phyloP scores from a whole-genome alignment of 2,113 vertebrate species.

The Boulengeromyrus knoepffleri region DNA sequence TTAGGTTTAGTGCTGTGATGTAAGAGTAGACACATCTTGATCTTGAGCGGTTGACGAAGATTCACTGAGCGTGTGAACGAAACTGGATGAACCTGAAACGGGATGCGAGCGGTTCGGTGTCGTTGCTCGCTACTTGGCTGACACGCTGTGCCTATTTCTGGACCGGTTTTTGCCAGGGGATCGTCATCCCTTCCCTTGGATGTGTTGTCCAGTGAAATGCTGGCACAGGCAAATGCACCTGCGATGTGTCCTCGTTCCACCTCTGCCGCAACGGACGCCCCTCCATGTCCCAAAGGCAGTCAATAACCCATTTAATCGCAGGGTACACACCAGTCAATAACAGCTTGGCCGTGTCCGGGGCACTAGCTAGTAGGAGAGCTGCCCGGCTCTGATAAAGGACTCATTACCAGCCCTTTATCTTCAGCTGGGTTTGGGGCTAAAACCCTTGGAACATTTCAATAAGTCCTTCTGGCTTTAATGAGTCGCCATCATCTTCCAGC shows the following conservation, averaged over 20 bases:
- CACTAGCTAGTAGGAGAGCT: constrained; percentile 50
- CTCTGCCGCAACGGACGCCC: background rate
- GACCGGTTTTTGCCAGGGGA: no score
- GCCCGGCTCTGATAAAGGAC: constrained; percentile 59
- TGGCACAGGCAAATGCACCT: background rate
- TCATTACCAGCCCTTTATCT: constrained; percentile 63
- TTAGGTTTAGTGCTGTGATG: background rate
- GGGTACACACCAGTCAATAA: constrained; percentile 53
- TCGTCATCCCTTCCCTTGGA: background rate
- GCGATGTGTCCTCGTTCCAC: background rate
- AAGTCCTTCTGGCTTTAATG: constrained; percentile 58
- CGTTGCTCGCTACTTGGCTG: background rate
- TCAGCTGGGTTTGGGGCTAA: constrained; percentile 47
- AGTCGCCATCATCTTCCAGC: constrained; percentile 58
- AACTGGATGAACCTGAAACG: background rate
- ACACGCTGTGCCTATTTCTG: background rate
- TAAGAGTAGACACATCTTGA: background rate
- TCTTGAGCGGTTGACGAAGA: background rate
- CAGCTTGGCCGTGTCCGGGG: constrained; percentile 48
- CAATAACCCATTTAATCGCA: constrained; percentile 71
- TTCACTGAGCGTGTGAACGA: background rate
- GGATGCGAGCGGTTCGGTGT: background rate
- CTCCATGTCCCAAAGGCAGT: constrained; percentile 51
- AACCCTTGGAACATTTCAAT: constrained; percentile 62
- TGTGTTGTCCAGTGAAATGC: background rate